Evolutionary conservation across 1,140 invertebrate genomes (phyloP), one percentile per base, ranked within the genome.

Genomic region (Holotrichia oblita): DNA sequence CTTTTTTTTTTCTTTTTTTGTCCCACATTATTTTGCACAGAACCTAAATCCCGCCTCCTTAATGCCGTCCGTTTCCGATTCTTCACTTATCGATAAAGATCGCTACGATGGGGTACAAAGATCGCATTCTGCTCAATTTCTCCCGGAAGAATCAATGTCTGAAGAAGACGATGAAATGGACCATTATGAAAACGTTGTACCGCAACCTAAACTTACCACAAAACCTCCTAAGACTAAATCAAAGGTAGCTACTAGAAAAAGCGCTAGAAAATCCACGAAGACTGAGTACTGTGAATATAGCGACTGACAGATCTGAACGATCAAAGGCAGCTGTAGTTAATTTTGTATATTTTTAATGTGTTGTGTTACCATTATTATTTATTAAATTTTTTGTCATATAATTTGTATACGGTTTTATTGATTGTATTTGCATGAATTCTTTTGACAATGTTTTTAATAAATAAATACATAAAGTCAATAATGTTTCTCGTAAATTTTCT

Each of bases 101-200:
- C 14, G 77, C 20, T 17, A n/a, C 41, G 80, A 81, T 79, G 77
- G 42, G 55, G 22, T 72, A 24, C 22, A 76, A 44, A 78, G 22
- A 69, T 48, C 79, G 48, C 79, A 78, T 20, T 79, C 74, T n/a
- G 22, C 34, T 17, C n/a, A 48, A 61, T 64, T 44, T 40, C 55
- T 41, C 27, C 20, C 55, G n/a, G 77, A 81, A 24, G 61, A 80
- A 79, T 40, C 76, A 27, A 24, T 22, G 73, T 78, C 79, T 48
- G 80, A 78, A 41, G 79, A 80, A 72, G 80, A 79, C 42, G 76
- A 74, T 24, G 81, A 79, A 22, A 77, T 79, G 80, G 78, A 79
- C 12, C 27, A 74, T 41, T 55, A 77, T 69, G 79, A 81, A 74
- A 73, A 55, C 8, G 48, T 73, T 14, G 27, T 3, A 20, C 79